Evolutionary conservation across 2,797 vertebrate species (phyloP), one percentile per base, ranked within the genome.

Genomic region (Chaetophractus vellerosus): DNA sequence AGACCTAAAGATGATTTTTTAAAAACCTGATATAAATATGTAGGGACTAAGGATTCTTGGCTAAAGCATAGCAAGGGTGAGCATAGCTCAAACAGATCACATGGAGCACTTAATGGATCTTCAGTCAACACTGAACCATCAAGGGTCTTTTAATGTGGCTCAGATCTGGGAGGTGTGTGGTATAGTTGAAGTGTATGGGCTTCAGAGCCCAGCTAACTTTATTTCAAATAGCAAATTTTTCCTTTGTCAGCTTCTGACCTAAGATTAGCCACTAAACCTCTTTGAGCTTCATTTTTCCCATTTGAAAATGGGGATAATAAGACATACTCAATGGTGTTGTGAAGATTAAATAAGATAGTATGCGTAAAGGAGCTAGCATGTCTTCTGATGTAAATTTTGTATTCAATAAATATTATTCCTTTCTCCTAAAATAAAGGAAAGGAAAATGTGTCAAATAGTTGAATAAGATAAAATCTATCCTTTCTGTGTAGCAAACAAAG

Each of bases 1-100:
- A 91, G 6, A 79, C n/a, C n/a, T n/a, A 28, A 96, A 78, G 38
- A 86, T 75, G 45, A 95, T 38, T 38, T 23, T 38, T 38, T 23
- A 18, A 75, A 69, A 45, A 11, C 15, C 80, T 88, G 24, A 52
- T 24, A 9, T 36, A 26, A 87, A 55, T 78, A 87, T 10, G 19
- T 26, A 59, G 1, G 18, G 21, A 11, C 61, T 55, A 33, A 64
- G 33, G 21, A 85, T 38, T 31, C n/a, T 82, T 80, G 61, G 8
- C n/a, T 31, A 63, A 85, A 61, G 16, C n/a, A 75, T 21, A 81
- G 10, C 3, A 83, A 88, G 21, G 2, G 18, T 50, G 15, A 81
- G 2, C 7, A 3, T n/a, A 75, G 9, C 15, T 85, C 16, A 63
- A 19, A 57, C 10, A 64, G 23, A 48, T 48, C 69, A 23, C 5